A percentile compares a stretch with the other conserved stretches of the same genome.
These are phyloP conservation scores for Neelides sp. DNA, from an alignment of 1,140 invertebrate species.

Conservation along the genomic window DNA sequence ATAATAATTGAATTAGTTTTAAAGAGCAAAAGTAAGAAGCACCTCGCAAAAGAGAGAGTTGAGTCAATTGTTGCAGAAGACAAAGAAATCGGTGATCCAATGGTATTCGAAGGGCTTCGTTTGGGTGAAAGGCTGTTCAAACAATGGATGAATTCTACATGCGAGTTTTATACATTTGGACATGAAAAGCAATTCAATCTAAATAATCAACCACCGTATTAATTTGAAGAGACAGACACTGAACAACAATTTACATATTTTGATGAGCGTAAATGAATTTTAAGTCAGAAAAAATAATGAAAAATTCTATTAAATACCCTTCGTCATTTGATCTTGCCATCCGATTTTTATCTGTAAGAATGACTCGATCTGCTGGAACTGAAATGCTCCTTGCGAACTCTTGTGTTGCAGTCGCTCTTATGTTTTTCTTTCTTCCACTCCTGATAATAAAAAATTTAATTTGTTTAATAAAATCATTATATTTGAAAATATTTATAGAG, in stretches of 20 bases:
- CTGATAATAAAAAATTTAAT: slow-evolving; percentile 10
- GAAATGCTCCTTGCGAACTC: slow-evolving; percentile 51
- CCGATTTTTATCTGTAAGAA: slow-evolving; percentile 32
- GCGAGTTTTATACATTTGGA: too few relatives aligned
- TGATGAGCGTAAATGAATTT: neutral
- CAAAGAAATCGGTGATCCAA: slow-evolving; percentile 53
- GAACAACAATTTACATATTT: neutral
- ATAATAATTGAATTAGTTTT: too few relatives aligned
- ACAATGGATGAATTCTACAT: too few relatives aligned
- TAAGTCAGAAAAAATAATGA: too few relatives aligned
- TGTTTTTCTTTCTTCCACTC: slow-evolving; percentile 31
- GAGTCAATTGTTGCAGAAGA: slow-evolving; percentile 59
- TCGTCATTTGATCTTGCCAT: slow-evolving; percentile 36
- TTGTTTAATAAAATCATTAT: slow-evolving; percentile 1
- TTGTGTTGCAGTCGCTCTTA: slow-evolving; percentile 27
- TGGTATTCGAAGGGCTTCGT: slow-evolving; percentile 39
- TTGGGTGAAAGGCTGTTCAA: slow-evolving; percentile 34
- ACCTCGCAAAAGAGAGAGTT: slow-evolving; percentile 60
- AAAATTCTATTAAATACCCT: slow-evolving; percentile 29
- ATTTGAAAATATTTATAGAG: slow-evolving; percentile 5
- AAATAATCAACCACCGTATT: too few relatives aligned
- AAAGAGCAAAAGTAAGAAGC: slow-evolving; percentile 14
- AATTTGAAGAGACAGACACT: too few relatives aligned
- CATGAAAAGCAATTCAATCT: too few relatives aligned
- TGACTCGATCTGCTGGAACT: slow-evolving; percentile 58